These are phyloP conservation scores for Carcinoscorpius rotundicauda DNA, from an alignment of 1,140 invertebrate species.

Conservation along the genomic window DNA sequence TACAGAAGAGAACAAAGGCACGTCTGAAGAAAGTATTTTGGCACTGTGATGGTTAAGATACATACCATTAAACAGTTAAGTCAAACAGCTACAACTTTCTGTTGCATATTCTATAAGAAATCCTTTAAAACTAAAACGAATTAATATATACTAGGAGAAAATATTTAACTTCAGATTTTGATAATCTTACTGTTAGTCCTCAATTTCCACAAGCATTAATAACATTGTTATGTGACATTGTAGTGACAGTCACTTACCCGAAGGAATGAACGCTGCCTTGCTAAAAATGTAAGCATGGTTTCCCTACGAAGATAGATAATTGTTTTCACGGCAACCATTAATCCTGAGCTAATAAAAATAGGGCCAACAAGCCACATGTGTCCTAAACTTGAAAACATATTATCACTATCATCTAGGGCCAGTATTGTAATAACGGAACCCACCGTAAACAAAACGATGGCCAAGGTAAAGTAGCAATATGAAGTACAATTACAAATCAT, in stretches of 20 bases:
- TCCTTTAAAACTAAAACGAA: no score
- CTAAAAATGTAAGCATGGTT: slow-evolving; percentile 49
- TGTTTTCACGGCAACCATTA: slow-evolving; percentile 53
- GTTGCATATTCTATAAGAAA: no score
- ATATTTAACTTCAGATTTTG: no score
- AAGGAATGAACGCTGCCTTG: slow-evolving; percentile 46
- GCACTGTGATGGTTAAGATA: no score
- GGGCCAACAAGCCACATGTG: slow-evolving; percentile 56
- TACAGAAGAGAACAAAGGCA: no score
- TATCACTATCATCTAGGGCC: slow-evolving; percentile 45
- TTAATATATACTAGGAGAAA: no score
- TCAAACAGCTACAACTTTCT: no score
- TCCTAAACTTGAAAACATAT: slow-evolving; percentile 43
- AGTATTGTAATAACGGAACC: slow-evolving; percentile 50
- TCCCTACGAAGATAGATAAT: slow-evolving; percentile 50
- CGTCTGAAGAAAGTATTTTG: no score
- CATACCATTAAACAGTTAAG: no score
- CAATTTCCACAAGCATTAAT: no score
- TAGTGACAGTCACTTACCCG: slow-evolving; percentile 35
- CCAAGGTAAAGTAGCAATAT: slow-evolving; percentile 49
- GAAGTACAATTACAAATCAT: slow-evolving; percentile 46
- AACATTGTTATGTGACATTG: no score
- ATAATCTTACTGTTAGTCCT: no score
- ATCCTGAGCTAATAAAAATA: slow-evolving; percentile 51
- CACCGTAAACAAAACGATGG: slow-evolving; percentile 47